Evolutionary conservation across 2,888 invertebrate genomes (phyloP), one percentile per base, ranked within the genome.

Genomic region (Gnatocerus cornutus): DNA sequence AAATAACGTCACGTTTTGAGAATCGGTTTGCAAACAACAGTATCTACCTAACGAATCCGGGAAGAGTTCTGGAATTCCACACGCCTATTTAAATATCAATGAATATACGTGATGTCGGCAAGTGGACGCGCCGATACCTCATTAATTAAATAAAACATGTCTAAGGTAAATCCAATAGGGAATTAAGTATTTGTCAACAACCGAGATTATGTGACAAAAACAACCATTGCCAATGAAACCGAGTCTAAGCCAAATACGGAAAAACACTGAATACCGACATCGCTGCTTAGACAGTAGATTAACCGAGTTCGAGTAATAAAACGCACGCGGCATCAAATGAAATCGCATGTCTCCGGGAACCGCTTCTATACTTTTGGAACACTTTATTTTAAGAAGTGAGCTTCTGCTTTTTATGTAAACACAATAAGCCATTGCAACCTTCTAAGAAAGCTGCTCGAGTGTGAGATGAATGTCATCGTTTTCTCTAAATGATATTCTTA

Each of bases 181-280:
- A 81, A 78, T 81, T 78, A 78, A 79, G 82, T 81, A 82, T 82
- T 82, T 82, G 82, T 82, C 82, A 82, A 80, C 79, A 78, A 77
- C 81, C 78, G 82, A 82, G 82, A 82, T 82, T 82, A 82, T 81
- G 81, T 81, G 81, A 79, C 81, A 82, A 82, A 73, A 82, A 81
- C 80, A 80, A 78, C 76, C 77, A 76, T 79, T 76, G 77, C 77
- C 80, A 77, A 78, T 74, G 81, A 79, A 79, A 79, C 78, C 79
- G 76, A 77, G 78, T 73, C 77, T 74, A 70, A 63, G 69, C 81
- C 81, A 81, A 81, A 81, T 82, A 81, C 76, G 82, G 82, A 69
- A 73, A 76, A 80, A 82, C 79, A 80, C 78, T 80, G 78, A 81
- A 80, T 78, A 79, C 81, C 81, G 80, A 78, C 81, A 73, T 73